Conservation (phyloP, 2,888 invertebrate genomes). For the Agrochola circellaris region DNA sequence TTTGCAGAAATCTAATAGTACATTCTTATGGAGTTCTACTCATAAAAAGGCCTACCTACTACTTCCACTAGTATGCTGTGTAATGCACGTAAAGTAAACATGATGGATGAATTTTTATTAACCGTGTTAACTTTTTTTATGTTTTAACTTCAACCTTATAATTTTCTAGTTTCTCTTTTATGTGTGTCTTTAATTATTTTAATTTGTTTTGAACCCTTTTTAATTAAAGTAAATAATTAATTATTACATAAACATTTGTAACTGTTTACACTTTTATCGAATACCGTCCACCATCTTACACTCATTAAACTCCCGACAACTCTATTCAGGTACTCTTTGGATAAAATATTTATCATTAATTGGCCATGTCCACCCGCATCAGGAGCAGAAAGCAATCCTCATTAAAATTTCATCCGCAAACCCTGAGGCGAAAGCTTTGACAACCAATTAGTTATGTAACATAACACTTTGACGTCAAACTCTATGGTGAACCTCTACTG, state of each 20-base stretch:
- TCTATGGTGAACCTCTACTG: conserved; percentile 30
- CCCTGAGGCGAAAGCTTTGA: conserved; percentile 75
- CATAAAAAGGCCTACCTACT: background rate
- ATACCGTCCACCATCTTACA: background rate
- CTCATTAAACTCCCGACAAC: conserved; percentile 16
- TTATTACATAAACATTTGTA: too few relatives aligned
- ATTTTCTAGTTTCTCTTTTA: too few relatives aligned
- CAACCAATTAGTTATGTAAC: conserved; percentile 80
- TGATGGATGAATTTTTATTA: background rate
- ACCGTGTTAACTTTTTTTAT: too few relatives aligned
- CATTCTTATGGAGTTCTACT: background rate
- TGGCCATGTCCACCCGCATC: conserved; percentile 76
- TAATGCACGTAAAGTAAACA: background rate
- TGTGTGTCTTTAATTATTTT: too few relatives aligned
- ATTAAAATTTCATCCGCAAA: conserved; percentile 83
- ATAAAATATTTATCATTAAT: conserved; percentile 72
- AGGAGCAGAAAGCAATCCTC: conserved; percentile 78
- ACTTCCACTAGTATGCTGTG: background rate
- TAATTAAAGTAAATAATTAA: background rate
- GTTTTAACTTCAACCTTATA: too few relatives aligned
- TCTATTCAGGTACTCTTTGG: conserved; percentile 24
- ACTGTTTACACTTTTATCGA: background rate
- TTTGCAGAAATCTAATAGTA: background rate
- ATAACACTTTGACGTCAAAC: conserved; percentile 76
- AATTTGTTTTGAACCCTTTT: background rate